phyloP scores from a whole-genome alignment of 92 coral and sea anemone genomes.

The Phenganax stokvisi region DNA sequence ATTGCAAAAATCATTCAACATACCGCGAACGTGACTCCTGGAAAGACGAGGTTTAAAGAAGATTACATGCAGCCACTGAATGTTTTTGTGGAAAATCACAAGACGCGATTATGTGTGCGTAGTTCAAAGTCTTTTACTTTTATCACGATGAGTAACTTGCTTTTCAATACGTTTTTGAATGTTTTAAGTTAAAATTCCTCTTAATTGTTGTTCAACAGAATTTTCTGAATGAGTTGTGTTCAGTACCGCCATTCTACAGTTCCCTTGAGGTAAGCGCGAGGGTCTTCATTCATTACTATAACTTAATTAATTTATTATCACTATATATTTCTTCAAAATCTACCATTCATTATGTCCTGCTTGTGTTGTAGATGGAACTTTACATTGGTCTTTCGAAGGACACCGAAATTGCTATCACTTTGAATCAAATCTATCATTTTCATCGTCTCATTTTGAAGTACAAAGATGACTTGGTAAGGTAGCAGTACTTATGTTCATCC shows the following conservation, averaged over 20 bases:
- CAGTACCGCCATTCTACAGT: constrained; percentile 80
- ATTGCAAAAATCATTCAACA: constrained; percentile 92
- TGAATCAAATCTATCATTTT: constrained; percentile 84
- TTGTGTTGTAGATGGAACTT: constrained; percentile 70
- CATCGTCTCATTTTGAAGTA: constrained; percentile 74
- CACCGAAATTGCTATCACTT: constrained; percentile 69
- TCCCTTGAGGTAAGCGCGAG: constrained; percentile 64
- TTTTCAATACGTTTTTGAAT: too few relatives aligned
- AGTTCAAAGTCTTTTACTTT: not conserved
- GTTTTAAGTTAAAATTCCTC: not conserved
- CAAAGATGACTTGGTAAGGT: constrained; percentile 72
- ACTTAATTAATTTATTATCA: too few relatives aligned
- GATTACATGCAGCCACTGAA: constrained; percentile 91
- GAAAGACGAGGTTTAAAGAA: constrained; percentile 75
- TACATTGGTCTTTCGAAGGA: constrained; percentile 87
- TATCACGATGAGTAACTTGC: too few relatives aligned
- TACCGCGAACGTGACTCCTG: constrained; percentile 84
- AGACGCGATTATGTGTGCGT: constrained; percentile 29
- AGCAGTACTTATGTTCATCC: too few relatives aligned
- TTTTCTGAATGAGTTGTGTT: constrained; percentile 70
- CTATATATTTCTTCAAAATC: too few relatives aligned
- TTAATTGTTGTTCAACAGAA: constrained; percentile 49
- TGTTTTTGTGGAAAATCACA: constrained; percentile 73
- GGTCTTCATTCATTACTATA: too few relatives aligned
- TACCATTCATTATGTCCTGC: not conserved